Conservation (phyloP, 1,140 invertebrate genomes). For the Anoplolepis gracilipes region DNA sequence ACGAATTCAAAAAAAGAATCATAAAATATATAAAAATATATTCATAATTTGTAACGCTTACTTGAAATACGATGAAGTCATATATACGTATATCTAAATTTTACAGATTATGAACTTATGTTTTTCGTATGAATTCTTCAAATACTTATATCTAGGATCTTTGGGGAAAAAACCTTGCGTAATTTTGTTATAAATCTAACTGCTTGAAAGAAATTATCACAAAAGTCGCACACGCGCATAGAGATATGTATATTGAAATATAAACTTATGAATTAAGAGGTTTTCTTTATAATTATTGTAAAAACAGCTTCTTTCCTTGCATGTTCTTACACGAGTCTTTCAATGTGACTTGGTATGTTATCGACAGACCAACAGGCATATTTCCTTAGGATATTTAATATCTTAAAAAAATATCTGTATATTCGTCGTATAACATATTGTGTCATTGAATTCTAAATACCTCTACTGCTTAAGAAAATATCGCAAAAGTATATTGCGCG, state of each 20-base stretch:
- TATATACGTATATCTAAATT: neutral
- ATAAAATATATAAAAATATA: neutral
- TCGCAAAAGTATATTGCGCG: too few relatives aligned
- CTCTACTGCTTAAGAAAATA: too few relatives aligned
- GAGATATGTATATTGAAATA: too few relatives aligned
- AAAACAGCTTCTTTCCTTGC: too few relatives aligned
- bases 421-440: too few relatives aligned
- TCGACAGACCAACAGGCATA: neutral
- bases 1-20: neutral
- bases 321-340: too few relatives aligned
- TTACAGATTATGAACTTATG: neutral
- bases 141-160: neutral
- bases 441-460: too few relatives aligned
- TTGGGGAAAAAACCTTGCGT: too few relatives aligned
- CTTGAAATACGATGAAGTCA: neutral
- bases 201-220: neutral
- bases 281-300: neutral
- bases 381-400: neutral
- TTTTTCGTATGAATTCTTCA: neutral
- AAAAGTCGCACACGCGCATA: neutral
- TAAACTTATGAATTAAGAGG: neutral
- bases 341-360: neutral
- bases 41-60: neutral
- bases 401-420: neutral
- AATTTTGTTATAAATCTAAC: neutral